Percentiles rank a stretch among this genome's conserved stretches.
These are phyloP conservation scores for Phortica variegata DNA, from an alignment of 1,140 invertebrate species.

Conservation along the genomic window DNA sequence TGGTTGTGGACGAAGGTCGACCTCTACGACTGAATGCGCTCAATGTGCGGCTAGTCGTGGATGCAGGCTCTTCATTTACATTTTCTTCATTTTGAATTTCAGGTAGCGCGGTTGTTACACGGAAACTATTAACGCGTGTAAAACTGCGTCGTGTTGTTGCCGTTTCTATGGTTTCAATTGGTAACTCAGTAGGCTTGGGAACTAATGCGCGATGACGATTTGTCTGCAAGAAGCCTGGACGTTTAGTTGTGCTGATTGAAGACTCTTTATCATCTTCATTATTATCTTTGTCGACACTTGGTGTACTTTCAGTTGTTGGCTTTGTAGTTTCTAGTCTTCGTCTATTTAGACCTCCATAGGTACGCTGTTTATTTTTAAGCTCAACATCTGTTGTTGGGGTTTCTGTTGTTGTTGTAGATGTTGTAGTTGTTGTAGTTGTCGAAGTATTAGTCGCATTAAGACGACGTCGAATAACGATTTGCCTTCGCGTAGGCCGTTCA, in stretches of 20 bases:
- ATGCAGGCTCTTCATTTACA: not conserved
- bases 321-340: not conserved
- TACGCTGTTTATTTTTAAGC: conserved; percentile 3
- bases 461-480: not conserved
- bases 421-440: conserved; percentile 10
- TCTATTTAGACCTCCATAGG: not conserved
- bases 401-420: conserved; percentile 3
- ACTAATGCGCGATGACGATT: conserved; percentile 31
- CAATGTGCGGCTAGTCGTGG: conserved; percentile 2
- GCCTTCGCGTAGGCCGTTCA: conserved; percentile 25
- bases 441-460: not conserved
- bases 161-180: conserved; percentile 1
- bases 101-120: not conserved
- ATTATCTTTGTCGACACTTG: not conserved
- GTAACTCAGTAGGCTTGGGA: not conserved
- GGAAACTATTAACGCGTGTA: not conserved
- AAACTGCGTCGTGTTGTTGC: conserved; percentile 6
- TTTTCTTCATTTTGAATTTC: not conserved
- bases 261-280: conserved; percentile 2
- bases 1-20: conserved; percentile 11
- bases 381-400: conserved; percentile 2
- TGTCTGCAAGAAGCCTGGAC: conserved; percentile 29
- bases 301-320: conserved; percentile 3
- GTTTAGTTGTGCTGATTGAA: conserved; percentile 1
- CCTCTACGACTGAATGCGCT: not conserved